Base-by-base conservation (phyloP, 2,113 vertebrate genomes). In the Cynoglossus semilaevis region DNA sequence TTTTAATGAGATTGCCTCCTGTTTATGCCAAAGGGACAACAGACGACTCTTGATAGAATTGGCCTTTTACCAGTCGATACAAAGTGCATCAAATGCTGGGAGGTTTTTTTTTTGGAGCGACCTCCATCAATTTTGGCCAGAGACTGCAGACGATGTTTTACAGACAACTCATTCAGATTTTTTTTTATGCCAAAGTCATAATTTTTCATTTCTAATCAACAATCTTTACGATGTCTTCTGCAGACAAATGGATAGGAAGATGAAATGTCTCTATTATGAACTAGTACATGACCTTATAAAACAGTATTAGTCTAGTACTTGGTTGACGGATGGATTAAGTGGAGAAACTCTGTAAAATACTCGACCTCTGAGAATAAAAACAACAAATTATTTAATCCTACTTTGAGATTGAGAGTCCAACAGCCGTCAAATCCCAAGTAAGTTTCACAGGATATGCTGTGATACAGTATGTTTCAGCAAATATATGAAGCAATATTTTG, bases 1-100 rank as follows among this genome's bases (percentile, higher is more conserved):
- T 53, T 76, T 83, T 84, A 88, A 85, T 85, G 79, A 87, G 82
- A 81, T 72, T 67, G 77, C 81, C 70, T 75, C 72, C 61, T 72
- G 62, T 76, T 81, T 81, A 80, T 52, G 72, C 61, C 52, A 34
- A 74, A 42, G 42, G 73, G 64, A 69, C 68, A 73, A 80, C 61
- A 79, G 44, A 72, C 50, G 72, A 63, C 45, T 67, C 71, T 63
- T 70, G 75, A 81, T 74, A 67, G 69, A 70, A 72, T 51, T 69
- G 73, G 79, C 68, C 55, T 69, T 74, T 62, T 42, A 40, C 62
- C 46, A 61, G 85, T 88, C 85, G 62, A 84, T 84, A 82, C 15
- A 17, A 44, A 74, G 65, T 47, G 15, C 62, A 67, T 72, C 70
- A 45, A n/a, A 67, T 78, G 51, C 51, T 48, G 55, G 58, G 52